Evolutionary conservation across 2,113 vertebrate species (phyloP), one percentile per base, ranked within the genome.

Genomic region (Monarcha castaneiventris): DNA sequence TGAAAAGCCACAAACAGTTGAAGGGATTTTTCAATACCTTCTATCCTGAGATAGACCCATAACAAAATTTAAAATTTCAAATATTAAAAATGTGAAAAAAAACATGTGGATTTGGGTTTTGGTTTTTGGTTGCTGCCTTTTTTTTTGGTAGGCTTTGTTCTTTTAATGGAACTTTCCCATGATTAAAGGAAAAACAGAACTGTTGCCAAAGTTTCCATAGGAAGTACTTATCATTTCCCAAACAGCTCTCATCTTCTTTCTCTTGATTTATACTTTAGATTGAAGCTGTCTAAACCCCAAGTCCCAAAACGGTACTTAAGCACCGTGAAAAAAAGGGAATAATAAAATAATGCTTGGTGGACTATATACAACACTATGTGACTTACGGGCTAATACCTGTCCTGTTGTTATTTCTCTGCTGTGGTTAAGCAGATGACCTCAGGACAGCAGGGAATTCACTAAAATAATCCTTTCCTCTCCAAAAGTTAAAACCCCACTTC

Each of bases 191-290:
- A 90, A 91, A 93, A 46, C 39, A 95, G 63, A 90, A 88, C 41
- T 48, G 55, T 27, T 92, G 37, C 56, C 77, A 80, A 85, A 84
- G 48, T 96, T 96, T 97, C 94, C 95, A 94, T 92, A 93, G 92
- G 86, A 96, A 94, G 69, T 69, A 72, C 49, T 93, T 94, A 96
- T 86, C 93, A 73, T 58, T 93, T 96, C 86, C 85, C 88, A 92
- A 92, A 94, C 66, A 78, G 73, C 66, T 84, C 88, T 90, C 95
- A 88, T 94, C 79, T 93, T 95, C 81, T 92, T 78, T 97, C 44
- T 82, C 49, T 82, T 81, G 58, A 94, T 72, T 94, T 69, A 69
- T 54, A 51, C n/a, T 84, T 90, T 20, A 89, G 80, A 82, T 18
- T 54, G 77, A 95, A 93, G 46, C 9, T 73, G 37, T 81, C 73